These are phyloP conservation scores for Aporrectodea caliginosa DNA, from an alignment of 1,140 invertebrate species.

Conservation along the genomic window DNA sequence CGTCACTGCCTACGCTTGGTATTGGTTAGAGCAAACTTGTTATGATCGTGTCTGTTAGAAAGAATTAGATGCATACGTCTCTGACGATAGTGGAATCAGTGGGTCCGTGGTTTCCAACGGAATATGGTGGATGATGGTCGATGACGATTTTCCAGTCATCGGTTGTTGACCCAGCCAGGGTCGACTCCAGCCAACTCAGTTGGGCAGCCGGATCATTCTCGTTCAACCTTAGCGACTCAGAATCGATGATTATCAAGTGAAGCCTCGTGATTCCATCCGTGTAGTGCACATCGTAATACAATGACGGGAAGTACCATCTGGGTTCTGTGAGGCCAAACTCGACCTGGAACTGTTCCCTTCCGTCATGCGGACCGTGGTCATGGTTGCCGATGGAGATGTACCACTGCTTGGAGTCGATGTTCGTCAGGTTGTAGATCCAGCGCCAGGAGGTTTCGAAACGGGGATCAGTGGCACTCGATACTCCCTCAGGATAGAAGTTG, in stretches of 20 bases:
- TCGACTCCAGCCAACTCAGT: not conserved
- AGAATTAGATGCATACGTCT: too few species aligned
- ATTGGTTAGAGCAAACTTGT: too few species aligned
- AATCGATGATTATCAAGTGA: not conserved
- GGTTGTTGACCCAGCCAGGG: not conserved
- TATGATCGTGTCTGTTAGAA: too few species aligned
- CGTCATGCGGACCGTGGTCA: constrained; percentile 11
- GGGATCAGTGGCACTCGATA: constrained; percentile 20
- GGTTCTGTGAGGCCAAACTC: constrained; percentile 13
- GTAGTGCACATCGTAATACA: not conserved
- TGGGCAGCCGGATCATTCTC: not conserved
- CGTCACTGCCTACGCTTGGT: too few species aligned
- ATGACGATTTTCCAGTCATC: constrained; percentile 15
- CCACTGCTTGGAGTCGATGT: not conserved
- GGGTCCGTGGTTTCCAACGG: not conserved
- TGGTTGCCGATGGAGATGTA: constrained; percentile 8
- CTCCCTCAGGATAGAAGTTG: constrained; percentile 31
- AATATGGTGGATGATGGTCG: constrained; percentile 13
- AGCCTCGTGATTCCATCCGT: not conserved
- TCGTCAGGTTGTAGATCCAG: not conserved
- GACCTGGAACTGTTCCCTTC: constrained; percentile 22
- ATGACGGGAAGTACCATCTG: constrained; percentile 22
- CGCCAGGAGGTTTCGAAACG: constrained; percentile 20
- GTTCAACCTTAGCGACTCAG: not conserved
- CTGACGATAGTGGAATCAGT: too few species aligned